A percentile compares a stretch with the other conserved stretches of the same genome.
phyloP scores from a whole-genome alignment of 2,888 invertebrate genomes.

The Pseudoips prasinana region DNA sequence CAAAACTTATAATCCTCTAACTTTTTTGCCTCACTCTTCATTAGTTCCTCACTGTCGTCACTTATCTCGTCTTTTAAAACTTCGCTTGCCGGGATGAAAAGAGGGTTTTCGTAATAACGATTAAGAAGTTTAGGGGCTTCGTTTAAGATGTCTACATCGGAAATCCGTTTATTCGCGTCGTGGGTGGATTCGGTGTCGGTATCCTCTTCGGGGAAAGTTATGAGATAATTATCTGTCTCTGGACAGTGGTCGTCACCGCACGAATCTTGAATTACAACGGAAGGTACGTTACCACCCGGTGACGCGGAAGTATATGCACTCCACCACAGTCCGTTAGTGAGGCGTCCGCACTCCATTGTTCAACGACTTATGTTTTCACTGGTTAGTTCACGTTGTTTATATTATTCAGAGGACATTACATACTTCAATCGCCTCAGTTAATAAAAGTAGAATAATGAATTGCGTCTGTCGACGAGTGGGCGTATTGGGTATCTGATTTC shows the following conservation, averaged over 20 bases:
- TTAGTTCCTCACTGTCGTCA: slow-evolving; percentile 60
- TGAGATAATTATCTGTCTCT: slow-evolving; percentile 55
- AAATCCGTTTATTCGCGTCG: slow-evolving; percentile 39
- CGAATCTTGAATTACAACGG: slow-evolving; percentile 46
- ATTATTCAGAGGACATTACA: slow-evolving; percentile 34
- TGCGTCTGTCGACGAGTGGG: slow-evolving; percentile 52
- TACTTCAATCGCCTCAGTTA: slow-evolving; percentile 29
- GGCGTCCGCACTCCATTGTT: slow-evolving; percentile 66
- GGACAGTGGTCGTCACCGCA: slow-evolving; percentile 42
- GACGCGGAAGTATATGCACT: slow-evolving; percentile 47
- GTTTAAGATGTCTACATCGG: slow-evolving; percentile 35
- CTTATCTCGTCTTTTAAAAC: slow-evolving; percentile 64
- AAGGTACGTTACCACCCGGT: slow-evolving; percentile 38
- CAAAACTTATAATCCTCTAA: slow-evolving; percentile 72
- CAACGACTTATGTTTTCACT: slow-evolving; percentile 27
- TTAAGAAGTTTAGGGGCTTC: slow-evolving; percentile 48
- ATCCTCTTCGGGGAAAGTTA: slow-evolving; percentile 65
- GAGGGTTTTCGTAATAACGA: slow-evolving; percentile 63
- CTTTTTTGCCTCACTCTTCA: slow-evolving; percentile 65
- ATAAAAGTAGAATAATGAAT: slow-evolving; percentile 42
- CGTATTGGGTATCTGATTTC: slow-evolving; percentile 63
- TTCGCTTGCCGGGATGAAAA: slow-evolving; percentile 59
- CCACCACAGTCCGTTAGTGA: slow-evolving; percentile 57
- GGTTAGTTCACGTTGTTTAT: slow-evolving; percentile 42
- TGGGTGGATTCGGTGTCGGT: slow-evolving; percentile 44